Conservation (phyloP, 2,888 invertebrate genomes). For the Adelphocoris suturalis region DNA sequence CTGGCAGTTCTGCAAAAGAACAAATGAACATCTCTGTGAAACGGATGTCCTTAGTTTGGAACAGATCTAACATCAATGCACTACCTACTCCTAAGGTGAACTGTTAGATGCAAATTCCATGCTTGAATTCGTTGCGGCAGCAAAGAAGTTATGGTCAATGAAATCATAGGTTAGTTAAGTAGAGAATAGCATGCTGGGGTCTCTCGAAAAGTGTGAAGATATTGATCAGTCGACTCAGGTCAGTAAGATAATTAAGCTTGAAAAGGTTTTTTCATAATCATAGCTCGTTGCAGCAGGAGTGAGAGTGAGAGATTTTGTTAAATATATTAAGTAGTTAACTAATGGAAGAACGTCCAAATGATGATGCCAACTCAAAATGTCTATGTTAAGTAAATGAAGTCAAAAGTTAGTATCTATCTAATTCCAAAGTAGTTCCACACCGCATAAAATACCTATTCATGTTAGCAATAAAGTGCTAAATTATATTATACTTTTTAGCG, state of each 20-base stretch:
- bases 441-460: neutral
- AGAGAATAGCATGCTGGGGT: neutral
- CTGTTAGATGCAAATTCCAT: constrained; percentile 14
- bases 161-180: neutral
- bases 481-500: neutral
- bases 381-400: too few species aligned
- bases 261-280: too few species aligned
- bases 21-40: constrained; percentile 5
- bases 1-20: constrained; percentile 90
- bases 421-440: neutral
- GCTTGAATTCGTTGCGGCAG: constrained; percentile 3
- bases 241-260: too few species aligned
- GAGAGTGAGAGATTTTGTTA: too few species aligned
- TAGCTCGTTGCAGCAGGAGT: too few species aligned
- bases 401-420: too few species aligned
- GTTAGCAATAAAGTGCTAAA: neutral
- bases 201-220: too few species aligned
- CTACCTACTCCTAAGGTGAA: constrained; percentile 2
- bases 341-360: too few species aligned
- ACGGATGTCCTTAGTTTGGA: neutral
- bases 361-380: too few species aligned
- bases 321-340: too few species aligned
- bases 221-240: too few species aligned
- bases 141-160: constrained; percentile 3
- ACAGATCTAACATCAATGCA: neutral